Base-by-base conservation (phyloP, 2,888 invertebrate genomes). In the Hypomecis punctinalis region DNA sequence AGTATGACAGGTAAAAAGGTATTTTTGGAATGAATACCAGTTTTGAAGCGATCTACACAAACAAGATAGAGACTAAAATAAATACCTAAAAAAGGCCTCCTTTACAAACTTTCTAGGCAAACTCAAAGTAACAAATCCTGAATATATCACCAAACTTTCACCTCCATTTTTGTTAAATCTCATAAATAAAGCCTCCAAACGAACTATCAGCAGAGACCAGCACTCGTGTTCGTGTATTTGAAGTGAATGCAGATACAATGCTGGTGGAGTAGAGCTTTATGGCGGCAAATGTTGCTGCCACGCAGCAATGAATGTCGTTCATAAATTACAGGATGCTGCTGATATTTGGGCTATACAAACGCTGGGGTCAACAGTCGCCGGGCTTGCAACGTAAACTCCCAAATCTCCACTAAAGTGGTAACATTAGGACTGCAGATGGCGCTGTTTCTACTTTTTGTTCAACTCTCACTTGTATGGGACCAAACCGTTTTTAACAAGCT, bases 261-360 rank as follows among this genome's bases (percentile, higher is more conserved):
- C 75, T 61, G 70, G 73, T 67, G 69, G 63, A 71, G 69, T 66
- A 76, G 72, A 76, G 73, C 75, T 66, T 65, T 72, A 78, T 74
- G 72, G 70, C 78, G 77, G 83, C 81, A 79, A 81, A 78, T 76
- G 76, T 74, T 62, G 72, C 67, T 66, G 73, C 77, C 77, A 83
- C 79, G 76, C 79, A 71, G 80, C 82, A 83, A 84, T 85, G 84
- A 82, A 84, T 83, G 84, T 81, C 83, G 74, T 72, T 71, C 80
- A 80, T 85, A 85, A 84, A 85, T 86, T 81, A 76, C 60, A 65
- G 48, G 53, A 57, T 65, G 72, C 68, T 75, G 71, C 77, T 78
- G 77, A 78, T 77, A 77, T 78, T 76, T 76, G 74, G 70, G 59
- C 66, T 63, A 70, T 76, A 67, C 73, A 73, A 75, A 75, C 52